phyloP scores from a whole-genome alignment of 2,113 vertebrate genomes.

The Xerus inauris region DNA sequence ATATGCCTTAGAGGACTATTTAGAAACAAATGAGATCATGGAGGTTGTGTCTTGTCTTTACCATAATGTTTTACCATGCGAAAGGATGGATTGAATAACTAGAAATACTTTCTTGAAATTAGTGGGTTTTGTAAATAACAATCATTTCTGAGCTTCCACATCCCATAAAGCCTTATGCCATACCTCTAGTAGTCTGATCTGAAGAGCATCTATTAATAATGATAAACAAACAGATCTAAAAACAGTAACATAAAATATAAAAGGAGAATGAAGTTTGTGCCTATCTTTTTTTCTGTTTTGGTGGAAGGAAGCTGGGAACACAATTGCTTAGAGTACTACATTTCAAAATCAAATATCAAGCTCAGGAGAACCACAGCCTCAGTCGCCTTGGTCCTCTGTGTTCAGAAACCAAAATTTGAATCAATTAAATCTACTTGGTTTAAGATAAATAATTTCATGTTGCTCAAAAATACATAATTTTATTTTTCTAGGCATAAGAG shows the following conservation, averaged over 20 bases:
- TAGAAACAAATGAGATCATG: too few relatives aligned
- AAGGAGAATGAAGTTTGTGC: neutral
- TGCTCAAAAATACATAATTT: neutral
- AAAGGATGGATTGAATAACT: conserved; percentile 54
- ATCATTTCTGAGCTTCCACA: neutral
- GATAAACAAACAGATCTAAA: neutral
- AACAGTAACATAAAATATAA: neutral
- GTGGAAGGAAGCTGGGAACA: neutral
- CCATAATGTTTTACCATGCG: conserved; percentile 48
- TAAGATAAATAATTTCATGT: conserved; percentile 4
- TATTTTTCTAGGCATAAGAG: neutral
- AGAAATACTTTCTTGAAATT: neutral
- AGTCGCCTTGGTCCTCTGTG: neutral
- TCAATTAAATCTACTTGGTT: neutral
- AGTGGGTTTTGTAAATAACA: neutral
- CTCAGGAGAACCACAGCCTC: neutral
- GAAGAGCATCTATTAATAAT: neutral
- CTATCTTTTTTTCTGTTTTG: neutral
- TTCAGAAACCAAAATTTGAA: neutral
- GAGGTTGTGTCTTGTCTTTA: too few relatives aligned
- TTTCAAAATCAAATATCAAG: neutral
- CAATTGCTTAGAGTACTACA: neutral
- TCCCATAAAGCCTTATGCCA: neutral
- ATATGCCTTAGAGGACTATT: too few relatives aligned
- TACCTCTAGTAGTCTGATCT: neutral